A percentile compares a stretch with the other conserved stretches of the same genome.
phyloP scores from a whole-genome alignment of 2,113 vertebrate species.

The Vidua macroura region DNA sequence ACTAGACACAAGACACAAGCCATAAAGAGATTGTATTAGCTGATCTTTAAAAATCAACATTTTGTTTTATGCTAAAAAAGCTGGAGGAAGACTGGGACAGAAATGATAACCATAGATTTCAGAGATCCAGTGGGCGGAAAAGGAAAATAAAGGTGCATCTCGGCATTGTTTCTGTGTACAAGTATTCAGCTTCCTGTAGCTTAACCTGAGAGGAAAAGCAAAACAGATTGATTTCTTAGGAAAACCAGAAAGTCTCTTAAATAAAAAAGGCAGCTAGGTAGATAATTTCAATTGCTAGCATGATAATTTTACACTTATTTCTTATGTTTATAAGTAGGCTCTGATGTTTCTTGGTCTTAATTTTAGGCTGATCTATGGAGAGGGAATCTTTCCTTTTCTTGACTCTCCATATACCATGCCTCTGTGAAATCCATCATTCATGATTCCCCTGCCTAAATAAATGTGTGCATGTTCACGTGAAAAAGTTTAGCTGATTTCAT shows the following conservation, averaged over 20 bases:
- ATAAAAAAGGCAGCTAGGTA: background rate
- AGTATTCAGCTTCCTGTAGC: background rate
- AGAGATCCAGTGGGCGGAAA: background rate
- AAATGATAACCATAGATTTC: background rate
- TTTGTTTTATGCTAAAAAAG: background rate
- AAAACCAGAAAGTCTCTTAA: background rate
- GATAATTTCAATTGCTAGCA: background rate
- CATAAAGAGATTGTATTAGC: background rate
- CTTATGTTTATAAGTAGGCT: background rate
- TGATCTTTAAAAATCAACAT: background rate
- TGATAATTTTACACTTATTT: background rate
- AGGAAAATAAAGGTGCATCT: background rate
- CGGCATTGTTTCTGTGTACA: background rate
- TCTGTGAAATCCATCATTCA: background rate
- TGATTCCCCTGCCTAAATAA: background rate
- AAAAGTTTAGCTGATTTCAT: background rate
- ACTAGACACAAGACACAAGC: background rate
- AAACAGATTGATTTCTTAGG: background rate
- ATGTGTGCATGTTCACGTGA: rapidly evolving
- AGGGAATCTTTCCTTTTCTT: background rate
- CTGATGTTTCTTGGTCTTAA: background rate
- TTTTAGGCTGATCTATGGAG: background rate
- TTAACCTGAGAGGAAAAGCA: background rate
- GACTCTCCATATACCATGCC: background rate
- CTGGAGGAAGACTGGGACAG: background rate